Evolutionary conservation across 2,113 vertebrate genomes (phyloP), one percentile per base, ranked within the genome.

Genomic region (Triplophysa tibetana): DNA sequence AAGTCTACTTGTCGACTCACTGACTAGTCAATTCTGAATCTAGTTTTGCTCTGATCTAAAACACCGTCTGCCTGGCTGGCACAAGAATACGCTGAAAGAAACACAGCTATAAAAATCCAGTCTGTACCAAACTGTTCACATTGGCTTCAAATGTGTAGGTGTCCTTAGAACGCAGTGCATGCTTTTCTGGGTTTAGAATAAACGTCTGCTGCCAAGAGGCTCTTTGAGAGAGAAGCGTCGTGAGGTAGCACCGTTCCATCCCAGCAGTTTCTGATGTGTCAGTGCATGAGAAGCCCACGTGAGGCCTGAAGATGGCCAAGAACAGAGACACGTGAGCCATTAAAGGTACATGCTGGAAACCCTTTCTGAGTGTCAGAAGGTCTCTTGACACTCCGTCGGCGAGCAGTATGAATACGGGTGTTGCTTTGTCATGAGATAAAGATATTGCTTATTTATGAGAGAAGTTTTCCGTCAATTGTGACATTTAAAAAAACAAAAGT

Each of bases 81-180:
- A 66, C 12, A 16, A 19, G 62, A 75, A n/a, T 70, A 23, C 19
- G 21, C 2, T 74, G 8, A 56, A 70, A 63, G 66, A 80, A 77
- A 52, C 56, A 52, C 58, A 5, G 29, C 64, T 9, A 48, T 64
- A 38, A 65, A 60, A 70, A 63, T 75, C n/a, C 56, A 58, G 60
- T 84, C 69, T 78, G 75, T 69, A 81, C 24, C 69, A 41, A 29
- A 23, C 60, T 45, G 26, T 80, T 54, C 52, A 62, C 72, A 64
- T 70, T 62, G 23, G 38, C 9, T 26, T 21, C 24, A 12, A 77
- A 75, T 58, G 73, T 76, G 82, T 83, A 83, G 75, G 70, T 80
- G 77, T 76, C 66, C 61, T 70, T 16, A 69, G 64, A 83, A 54
- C 70, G n/a, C 23, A 79, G 45, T 26, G 21, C 64, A 24, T 54